Conservation (phyloP, 2,888 invertebrate species). For the Platycheirus rosarum region DNA sequence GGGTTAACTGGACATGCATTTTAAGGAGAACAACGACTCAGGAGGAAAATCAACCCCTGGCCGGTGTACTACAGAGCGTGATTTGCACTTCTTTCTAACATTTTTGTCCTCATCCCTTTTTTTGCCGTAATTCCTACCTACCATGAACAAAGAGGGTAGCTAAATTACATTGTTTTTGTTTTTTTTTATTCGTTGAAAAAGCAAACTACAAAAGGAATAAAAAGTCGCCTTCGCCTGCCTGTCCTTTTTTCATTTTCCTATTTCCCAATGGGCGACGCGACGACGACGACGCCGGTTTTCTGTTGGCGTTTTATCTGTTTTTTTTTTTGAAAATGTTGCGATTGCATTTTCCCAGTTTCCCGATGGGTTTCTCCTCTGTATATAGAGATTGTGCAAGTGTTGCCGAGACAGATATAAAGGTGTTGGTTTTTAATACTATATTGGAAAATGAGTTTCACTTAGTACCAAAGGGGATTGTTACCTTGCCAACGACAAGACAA, state of each 20-base stretch:
- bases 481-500: no score
- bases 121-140: not conserved
- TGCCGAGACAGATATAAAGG: not conserved
- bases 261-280: slow-evolving; percentile 36
- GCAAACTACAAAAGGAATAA: slow-evolving; percentile 4
- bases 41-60: slow-evolving; percentile 42
- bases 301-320: slow-evolving; percentile 9
- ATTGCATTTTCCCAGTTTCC: slow-evolving; percentile 32
- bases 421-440: no score
- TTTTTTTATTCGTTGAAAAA: slow-evolving; percentile 12
- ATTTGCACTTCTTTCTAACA: slow-evolving; percentile 60
- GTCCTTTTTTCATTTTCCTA: not conserved
- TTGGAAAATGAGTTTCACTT: no score
- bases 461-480: no score
- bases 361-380: not conserved
- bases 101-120: slow-evolving; percentile 35
- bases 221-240: not conserved
- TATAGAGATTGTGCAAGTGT: slow-evolving; percentile 11
- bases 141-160: slow-evolving; percentile 6
- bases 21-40: slow-evolving; percentile 14
- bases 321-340: slow-evolving; percentile 4
- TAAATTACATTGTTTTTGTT: slow-evolving; percentile 36
- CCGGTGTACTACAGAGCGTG: slow-evolving; percentile 30
- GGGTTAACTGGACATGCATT: slow-evolving; percentile 69
- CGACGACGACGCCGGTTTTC: slow-evolving; percentile 47